Evolutionary conservation across 2,113 vertebrate species (phyloP).

Genomic region (Isichthys henryi): DNA sequence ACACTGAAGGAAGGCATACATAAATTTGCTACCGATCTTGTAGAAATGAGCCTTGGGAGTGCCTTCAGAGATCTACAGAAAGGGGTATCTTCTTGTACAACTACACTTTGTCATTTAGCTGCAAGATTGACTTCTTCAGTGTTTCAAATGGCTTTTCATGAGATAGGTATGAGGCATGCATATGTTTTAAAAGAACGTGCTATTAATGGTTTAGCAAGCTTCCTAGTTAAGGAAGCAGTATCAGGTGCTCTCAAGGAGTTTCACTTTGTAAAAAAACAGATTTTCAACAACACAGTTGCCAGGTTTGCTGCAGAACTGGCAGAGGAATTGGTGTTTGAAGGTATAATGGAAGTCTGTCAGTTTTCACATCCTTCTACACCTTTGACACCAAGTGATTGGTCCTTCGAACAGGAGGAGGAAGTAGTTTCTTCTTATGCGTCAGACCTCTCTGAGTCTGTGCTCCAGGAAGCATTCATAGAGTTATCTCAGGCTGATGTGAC

Average conservation of each 20-base stretch:
- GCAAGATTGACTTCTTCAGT: constrained; percentile 83
- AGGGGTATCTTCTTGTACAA: constrained; percentile 86
- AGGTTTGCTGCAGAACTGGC: constrained; percentile 85
- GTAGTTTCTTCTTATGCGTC: constrained; percentile 84
- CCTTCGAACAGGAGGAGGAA: constrained; percentile 75
- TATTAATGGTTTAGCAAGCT: constrained; percentile 77
- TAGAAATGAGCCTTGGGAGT: constrained; percentile 86
- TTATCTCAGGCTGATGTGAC: constrained; percentile 84
- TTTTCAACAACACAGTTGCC: constrained; percentile 79
- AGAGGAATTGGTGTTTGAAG: constrained; percentile 94
- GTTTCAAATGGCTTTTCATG: constrained; percentile 94
- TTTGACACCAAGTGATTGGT: constrained; percentile 55
- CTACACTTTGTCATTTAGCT: constrained; percentile 83
- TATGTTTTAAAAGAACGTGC: constrained; percentile 80
- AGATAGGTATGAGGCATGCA: constrained; percentile 80
- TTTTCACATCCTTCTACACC: constrained; percentile 85
- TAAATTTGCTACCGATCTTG: constrained; percentile 83
- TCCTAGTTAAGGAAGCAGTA: constrained; percentile 85
- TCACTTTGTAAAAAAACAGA: constrained; percentile 82
- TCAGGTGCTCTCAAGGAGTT: constrained; percentile 83
- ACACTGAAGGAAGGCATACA: constrained; percentile 85
- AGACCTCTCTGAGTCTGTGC: constrained; percentile 91
- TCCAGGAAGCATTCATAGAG: constrained; percentile 96
- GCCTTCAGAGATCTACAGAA: constrained; percentile 91
- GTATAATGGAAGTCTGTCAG: constrained; percentile 97